Evolutionary conservation across 2,888 invertebrate genomes (phyloP), one percentile per base, ranked within the genome.

Genomic region (Mongoloraphidia duomilia): DNA sequence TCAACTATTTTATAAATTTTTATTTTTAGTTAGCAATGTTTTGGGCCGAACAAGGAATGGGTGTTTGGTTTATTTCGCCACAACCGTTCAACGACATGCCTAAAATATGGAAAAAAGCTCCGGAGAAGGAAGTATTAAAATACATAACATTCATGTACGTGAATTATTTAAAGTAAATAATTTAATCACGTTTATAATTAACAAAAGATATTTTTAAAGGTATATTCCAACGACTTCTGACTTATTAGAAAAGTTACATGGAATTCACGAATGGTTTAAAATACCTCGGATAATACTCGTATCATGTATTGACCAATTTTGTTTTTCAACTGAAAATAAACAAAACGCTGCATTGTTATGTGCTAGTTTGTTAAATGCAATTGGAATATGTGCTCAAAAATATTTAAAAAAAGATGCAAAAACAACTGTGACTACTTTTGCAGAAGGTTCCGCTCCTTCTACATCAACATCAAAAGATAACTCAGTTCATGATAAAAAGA

Each of bases 131-230:
- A 47, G 57, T 62, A 41, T 54, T 66, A 33, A 58, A 60, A 47
- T 55, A 62, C 26, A 64, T 67, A 46, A 63, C 64, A 12, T 66
- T 68, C 53, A 54, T 67, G 67, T 67, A 59, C 59, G 62, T 59
- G 41, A 41, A 9, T 26, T 37, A 41, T n/a, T 35, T 26, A 5
- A 46, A 37, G 14, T 40, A 34, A 3, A 35, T 36, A 26, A 10
- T 46, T 36, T 41, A 12, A 33, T 42, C 11, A 44, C 12, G 44
- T 35, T 43, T 9, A 12, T 49, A 11, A 44, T 17, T n/a, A 41
- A 40, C 10, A 35, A 34, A 42, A 44, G 38, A 52, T 49, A 45
- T 39, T 51, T 50, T 61, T 61, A 46, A 50, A 66, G 66, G 51
- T 65, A 65, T 52, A 56, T 67, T 35, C 61, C 62, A 46, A 59